Conservation (phyloP, 1,140 invertebrate species). For the Aphis gossypii region DNA sequence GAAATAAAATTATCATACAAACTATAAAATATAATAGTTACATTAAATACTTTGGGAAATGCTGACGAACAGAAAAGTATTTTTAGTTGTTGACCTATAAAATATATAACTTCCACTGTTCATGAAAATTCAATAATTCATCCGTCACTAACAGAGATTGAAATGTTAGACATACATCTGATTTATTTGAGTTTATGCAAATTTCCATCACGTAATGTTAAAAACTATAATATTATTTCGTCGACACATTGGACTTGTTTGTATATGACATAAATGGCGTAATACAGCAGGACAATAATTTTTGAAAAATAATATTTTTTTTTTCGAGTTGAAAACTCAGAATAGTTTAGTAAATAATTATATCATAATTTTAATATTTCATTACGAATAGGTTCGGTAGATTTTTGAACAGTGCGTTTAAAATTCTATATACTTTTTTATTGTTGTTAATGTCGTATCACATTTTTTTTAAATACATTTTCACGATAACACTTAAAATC, state of each 20-base stretch:
- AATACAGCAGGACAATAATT: not conserved
- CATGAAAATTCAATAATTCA: constrained; percentile 13
- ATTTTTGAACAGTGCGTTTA: not conserved
- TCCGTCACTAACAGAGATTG: not conserved
- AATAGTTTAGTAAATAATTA: not conserved
- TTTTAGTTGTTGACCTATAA: not conserved
- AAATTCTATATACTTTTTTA: not conserved
- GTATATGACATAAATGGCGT: not conserved
- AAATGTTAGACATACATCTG: not conserved
- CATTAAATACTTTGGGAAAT: not conserved
- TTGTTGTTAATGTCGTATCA: not conserved
- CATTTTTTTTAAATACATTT: no score
- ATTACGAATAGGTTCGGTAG: not conserved
- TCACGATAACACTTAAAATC: no score
- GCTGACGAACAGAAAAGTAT: not conserved
- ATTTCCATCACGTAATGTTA: not conserved
- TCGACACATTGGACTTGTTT: not conserved
- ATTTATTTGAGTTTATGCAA: not conserved
- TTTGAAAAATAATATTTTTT: not conserved
- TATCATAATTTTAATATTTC: not conserved
- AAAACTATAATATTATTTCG: not conserved
- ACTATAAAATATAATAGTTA: not conserved
- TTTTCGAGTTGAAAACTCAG: not conserved
- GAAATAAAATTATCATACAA: not conserved
- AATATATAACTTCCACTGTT: not conserved